These are phyloP conservation scores for Agapornis roseicollis DNA, from an alignment of 2,113 vertebrate genomes.

Conservation along the genomic window DNA sequence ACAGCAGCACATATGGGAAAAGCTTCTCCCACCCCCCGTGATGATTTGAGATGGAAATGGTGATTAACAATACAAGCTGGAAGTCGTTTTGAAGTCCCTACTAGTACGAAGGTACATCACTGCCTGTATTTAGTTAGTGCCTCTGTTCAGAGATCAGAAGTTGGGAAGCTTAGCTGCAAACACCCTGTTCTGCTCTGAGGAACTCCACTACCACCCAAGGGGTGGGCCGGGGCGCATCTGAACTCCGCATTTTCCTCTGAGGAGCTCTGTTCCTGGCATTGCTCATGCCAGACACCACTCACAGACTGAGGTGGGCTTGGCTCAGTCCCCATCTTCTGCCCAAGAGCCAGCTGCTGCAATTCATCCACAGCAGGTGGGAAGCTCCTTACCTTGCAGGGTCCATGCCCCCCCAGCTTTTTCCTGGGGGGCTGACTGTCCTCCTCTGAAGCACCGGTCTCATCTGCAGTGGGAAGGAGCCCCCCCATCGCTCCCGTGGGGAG, in stretches of 20 bases:
- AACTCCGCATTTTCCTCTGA: not conserved
- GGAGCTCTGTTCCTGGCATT: not conserved
- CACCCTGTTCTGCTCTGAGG: not conserved
- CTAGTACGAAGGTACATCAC: not conserved
- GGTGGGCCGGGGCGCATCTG: accelerated
- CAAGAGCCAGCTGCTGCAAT: not conserved
- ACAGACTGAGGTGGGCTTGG: not conserved
- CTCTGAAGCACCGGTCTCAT: not conserved
- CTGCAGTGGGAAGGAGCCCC: not conserved
- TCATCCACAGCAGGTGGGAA: not conserved
- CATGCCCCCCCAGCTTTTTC: not conserved
- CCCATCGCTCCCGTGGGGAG: not conserved
- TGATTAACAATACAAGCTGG: not conserved
- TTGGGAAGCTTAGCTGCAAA: not conserved
- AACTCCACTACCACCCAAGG: not conserved
- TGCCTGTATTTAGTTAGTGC: accelerated
- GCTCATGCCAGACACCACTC: not conserved
- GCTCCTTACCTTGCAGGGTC: accelerated
- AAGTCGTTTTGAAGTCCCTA: not conserved
- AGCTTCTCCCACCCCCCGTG: not conserved
- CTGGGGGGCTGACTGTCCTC: not conserved
- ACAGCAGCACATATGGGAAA: not conserved
- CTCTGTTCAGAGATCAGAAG: not conserved
- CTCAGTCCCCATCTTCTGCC: not conserved
- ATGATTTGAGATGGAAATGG: not conserved